Evolutionary conservation across 1,140 invertebrate genomes (phyloP), one percentile per base, ranked within the genome.

Genomic region (Pseudachorutes palmiensis): DNA sequence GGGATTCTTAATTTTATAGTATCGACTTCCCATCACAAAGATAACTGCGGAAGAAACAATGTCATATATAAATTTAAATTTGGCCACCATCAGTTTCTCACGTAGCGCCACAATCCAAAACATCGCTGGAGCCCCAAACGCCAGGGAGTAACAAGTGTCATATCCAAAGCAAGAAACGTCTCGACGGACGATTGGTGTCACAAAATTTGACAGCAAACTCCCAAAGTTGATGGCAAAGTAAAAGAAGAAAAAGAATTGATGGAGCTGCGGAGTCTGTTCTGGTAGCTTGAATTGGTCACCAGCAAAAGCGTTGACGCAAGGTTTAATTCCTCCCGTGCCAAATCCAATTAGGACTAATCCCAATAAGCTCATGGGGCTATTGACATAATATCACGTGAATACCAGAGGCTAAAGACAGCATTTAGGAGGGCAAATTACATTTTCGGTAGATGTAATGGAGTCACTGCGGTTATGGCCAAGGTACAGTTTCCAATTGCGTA

Each of bases 281-380:
- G 91, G 91, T 41, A 91, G 71, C 67, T 84, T 80, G 77, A 95
- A 96, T 80, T 99, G 97, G 79, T 99, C 96, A 0, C 93, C 97
- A 22, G 96, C 97, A 78, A 99, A 98, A 0, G 96, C 90, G 0
- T 92, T 86, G 0, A 98, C 94, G 77, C 94, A 98, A 0, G 97
- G 94, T 77, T 99, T 99, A 75, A 99, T 98, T 2, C 96, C 93
- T 2, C 94, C 97, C 0, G 92, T 94, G 1, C 93, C 93, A 22
- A 94, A 62, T 1, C 91, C 92, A 71, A 97, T 92, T 19, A 95
- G 79, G 0, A 87, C 72, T 66, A 96, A 79, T 0, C 92, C 92
- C n/a, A 91, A 2, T 12, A 64, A 31, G 36, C 48, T 64, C 31
- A 90, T 83, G 67, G 78, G 80, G 72, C 87, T 89, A 80, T 30